Conservation (phyloP, 2,113 vertebrate species). For the Garra rufa region DNA sequence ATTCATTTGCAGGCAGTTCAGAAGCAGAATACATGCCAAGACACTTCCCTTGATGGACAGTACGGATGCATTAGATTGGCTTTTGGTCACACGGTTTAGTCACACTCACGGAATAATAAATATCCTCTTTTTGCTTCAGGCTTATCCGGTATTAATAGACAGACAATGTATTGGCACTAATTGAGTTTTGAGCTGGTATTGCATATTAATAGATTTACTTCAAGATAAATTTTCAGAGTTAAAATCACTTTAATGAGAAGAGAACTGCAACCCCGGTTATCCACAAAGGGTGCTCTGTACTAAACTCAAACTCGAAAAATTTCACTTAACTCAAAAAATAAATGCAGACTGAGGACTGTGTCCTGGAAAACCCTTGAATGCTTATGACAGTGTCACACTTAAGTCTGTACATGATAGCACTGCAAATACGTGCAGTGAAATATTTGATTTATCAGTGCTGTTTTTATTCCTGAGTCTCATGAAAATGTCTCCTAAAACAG, state of each 20-base stretch:
- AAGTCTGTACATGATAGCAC: neutral
- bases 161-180: slow-evolving; percentile 13
- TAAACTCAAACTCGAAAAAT: neutral
- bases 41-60: neutral
- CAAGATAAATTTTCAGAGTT: neutral
- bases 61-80: neutral
- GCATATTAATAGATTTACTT: neutral
- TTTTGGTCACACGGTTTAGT: neutral
- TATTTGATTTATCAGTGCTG: neutral
- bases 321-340: slow-evolving; percentile 1
- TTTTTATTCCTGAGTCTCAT: slow-evolving; percentile 15
- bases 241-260: slow-evolving; percentile 1
- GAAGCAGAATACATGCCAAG: neutral
- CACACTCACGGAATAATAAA: neutral
- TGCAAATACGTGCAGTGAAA: slow-evolving; percentile 1
- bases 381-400: slow-evolving; percentile 6
- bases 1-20: neutral
- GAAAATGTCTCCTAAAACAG: slow-evolving; percentile 22
- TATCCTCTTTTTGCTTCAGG: slow-evolving; percentile 14
- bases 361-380: neutral
- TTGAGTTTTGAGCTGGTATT: slow-evolving; percentile 16
- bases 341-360: slow-evolving; percentile 14
- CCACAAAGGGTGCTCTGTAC: neutral
- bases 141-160: slow-evolving; percentile 12
- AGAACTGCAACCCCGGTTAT: neutral